Evolutionary conservation across 2,888 invertebrate genomes (phyloP).

Genomic region (Dicyrtomina minuta): DNA sequence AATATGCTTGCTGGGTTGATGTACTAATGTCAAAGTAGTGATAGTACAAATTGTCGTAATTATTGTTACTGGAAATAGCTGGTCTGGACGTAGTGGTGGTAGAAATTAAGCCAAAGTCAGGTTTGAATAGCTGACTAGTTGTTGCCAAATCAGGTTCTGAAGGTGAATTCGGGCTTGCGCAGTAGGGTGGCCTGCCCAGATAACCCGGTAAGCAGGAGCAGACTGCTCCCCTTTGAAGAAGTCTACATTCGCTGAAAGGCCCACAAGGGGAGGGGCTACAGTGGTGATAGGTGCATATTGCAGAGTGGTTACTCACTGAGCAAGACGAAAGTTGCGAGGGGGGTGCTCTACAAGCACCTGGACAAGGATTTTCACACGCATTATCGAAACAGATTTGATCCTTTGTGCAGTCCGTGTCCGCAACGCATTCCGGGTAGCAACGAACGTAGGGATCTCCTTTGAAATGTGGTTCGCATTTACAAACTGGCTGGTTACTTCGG

Average conservation of each 20-base stretch:
- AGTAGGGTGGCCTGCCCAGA: background rate
- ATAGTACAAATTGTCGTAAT: no score
- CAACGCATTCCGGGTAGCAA: constrained; percentile 23
- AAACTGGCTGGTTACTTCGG: background rate
- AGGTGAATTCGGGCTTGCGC: background rate
- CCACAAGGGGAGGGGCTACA: constrained; percentile 32
- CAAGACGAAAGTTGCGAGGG: no score
- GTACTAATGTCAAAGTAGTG: no score
- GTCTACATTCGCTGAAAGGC: constrained; percentile 23
- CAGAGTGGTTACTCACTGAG: constrained; percentile 16
- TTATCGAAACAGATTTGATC: constrained; percentile 16
- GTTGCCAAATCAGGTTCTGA: no score
- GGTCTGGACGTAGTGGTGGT: no score
- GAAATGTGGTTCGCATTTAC: constrained; percentile 25
- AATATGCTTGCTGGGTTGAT: no score
- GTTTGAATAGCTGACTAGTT: no score
- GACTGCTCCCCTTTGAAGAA: background rate
- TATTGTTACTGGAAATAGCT: no score
- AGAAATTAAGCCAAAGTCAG: no score
- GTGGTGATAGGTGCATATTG: constrained; percentile 20
- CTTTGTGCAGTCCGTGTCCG: constrained; percentile 14
- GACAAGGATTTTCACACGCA: constrained; percentile 20
- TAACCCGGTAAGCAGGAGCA: constrained; percentile 27
- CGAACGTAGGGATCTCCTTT: constrained; percentile 24
- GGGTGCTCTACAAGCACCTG: no score